Evolutionary conservation across 1,140 invertebrate genomes (phyloP).

Genomic region (Nymphalis io): DNA sequence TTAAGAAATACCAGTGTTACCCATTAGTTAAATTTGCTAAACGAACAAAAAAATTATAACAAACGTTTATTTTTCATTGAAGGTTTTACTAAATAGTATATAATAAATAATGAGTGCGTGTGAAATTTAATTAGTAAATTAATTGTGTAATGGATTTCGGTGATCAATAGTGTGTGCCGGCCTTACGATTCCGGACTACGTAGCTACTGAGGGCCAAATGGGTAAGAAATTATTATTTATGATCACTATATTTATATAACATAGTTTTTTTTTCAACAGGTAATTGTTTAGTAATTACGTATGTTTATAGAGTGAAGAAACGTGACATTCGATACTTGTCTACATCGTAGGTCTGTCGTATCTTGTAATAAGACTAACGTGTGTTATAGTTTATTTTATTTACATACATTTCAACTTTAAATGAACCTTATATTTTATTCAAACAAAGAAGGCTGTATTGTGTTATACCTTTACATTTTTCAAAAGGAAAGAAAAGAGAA

Average conservation of each 20-base stretch:
- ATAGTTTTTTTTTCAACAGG: too few relatives aligned
- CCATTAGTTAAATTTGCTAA: conserved; percentile 1
- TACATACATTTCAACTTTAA: too few relatives aligned
- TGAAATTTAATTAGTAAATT: conserved; percentile 47
- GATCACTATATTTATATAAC: not conserved
- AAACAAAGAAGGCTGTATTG: too few relatives aligned
- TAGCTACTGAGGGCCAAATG: conserved; percentile 67
- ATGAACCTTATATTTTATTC: too few relatives aligned
- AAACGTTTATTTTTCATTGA: not conserved
- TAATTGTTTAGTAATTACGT: too few relatives aligned
- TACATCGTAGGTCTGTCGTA: too few relatives aligned
- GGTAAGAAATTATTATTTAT: conserved; percentile 53
- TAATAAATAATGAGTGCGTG: conserved; percentile 53
- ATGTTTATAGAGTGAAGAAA: too few relatives aligned
- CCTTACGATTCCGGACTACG: conserved; percentile 71
- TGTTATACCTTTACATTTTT: too few relatives aligned
- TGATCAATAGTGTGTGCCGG: conserved; percentile 41
- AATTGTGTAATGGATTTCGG: conserved; percentile 44
- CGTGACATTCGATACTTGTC: too few relatives aligned
- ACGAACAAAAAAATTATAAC: not conserved
- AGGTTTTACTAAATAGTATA: not conserved
- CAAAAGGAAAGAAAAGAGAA: too few relatives aligned
- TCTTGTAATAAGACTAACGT: too few relatives aligned
- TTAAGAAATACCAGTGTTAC: not conserved
- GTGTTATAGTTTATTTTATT: too few relatives aligned